Evolutionary conservation across 2,113 vertebrate species (phyloP).

Genomic region (Shinisaurus crocodilurus): DNA sequence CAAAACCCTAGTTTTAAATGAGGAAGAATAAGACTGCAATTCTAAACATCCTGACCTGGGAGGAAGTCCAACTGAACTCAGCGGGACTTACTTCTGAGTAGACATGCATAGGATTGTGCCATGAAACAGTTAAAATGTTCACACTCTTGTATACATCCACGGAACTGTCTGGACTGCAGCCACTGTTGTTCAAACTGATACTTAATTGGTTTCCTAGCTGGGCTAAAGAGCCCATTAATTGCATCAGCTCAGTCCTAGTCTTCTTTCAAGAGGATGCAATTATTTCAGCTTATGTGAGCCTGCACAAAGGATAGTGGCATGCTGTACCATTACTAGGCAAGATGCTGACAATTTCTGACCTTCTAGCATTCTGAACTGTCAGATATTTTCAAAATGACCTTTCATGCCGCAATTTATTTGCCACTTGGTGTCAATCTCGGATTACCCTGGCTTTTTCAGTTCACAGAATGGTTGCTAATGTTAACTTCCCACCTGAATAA

Average conservation of each 20-base stretch:
- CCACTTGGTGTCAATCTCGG: conserved; percentile 30
- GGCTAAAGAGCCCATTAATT: neutral
- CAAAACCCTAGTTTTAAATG: neutral
- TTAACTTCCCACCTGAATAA: conserved; percentile 25
- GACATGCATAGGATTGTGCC: neutral
- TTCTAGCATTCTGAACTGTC: conserved; percentile 52
- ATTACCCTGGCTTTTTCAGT: conserved; percentile 40
- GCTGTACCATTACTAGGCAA: conserved; percentile 30
- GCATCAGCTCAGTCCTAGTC: neutral
- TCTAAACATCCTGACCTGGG: neutral
- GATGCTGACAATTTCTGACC: conserved; percentile 50
- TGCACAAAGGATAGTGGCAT: conserved; percentile 5
- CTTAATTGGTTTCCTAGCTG: neutral
- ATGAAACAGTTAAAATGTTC: neutral
- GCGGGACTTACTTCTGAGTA: neutral
- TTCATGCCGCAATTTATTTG: conserved; percentile 41
- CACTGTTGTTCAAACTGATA: neutral
- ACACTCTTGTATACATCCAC: neutral
- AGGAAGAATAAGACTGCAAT: neutral
- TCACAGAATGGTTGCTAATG: conserved; percentile 6
- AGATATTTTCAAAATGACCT: conserved; percentile 51
- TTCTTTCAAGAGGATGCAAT: conserved; percentile 32
- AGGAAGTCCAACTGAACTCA: neutral
- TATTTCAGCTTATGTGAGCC: conserved; percentile 45
- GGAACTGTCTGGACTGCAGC: neutral